Conservation (phyloP, 2,797 vertebrate genomes). For the Fringilla coelebs region DNA sequence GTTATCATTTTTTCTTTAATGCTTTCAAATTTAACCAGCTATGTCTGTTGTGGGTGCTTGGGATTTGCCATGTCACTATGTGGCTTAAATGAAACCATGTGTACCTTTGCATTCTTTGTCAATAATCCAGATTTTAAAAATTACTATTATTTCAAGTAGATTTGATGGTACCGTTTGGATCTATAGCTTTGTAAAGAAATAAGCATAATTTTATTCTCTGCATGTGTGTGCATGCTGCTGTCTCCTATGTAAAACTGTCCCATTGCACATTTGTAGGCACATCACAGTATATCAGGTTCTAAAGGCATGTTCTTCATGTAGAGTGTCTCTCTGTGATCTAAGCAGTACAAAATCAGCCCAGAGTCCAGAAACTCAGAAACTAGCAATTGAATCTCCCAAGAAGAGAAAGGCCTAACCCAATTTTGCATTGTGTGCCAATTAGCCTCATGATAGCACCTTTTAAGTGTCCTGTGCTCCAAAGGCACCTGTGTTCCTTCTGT, state of each 20-base stretch:
- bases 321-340: background rate
- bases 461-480: background rate
- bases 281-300: background rate
- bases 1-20: background rate
- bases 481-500: background rate
- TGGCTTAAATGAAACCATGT: background rate
- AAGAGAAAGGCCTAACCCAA: background rate
- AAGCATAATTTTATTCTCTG: background rate
- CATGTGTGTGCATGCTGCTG: background rate
- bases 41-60: background rate
- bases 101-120: background rate
- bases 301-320: background rate
- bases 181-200: background rate
- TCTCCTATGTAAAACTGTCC: background rate
- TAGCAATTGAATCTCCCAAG: background rate
- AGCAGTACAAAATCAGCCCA: background rate
- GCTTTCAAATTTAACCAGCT: background rate
- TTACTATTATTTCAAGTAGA: background rate
- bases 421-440: background rate
- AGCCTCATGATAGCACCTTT: background rate
- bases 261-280: background rate
- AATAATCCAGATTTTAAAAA: background rate
- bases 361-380: background rate
- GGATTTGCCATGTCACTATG: background rate
- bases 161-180: background rate